phyloP scores from a whole-genome alignment of 2,113 vertebrate species.

The Xenopus laevis region DNA sequence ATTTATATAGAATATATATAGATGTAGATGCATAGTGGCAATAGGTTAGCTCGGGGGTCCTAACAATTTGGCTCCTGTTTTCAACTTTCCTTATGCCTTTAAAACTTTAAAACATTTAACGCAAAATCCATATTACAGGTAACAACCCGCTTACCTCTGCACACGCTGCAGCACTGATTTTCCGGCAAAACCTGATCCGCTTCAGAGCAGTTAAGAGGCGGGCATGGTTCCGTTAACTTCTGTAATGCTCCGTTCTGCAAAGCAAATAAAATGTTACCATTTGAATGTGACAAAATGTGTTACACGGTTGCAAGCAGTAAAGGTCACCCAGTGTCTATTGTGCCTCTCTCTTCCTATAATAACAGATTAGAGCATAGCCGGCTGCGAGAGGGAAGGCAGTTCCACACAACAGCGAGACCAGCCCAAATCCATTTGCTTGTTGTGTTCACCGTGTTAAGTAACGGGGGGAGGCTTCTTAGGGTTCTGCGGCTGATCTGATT shows the following conservation, averaged over 20 bases:
- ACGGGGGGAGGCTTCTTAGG: background rate
- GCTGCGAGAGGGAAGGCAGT: constrained; percentile 17
- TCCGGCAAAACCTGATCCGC: constrained; percentile 82
- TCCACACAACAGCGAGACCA: background rate
- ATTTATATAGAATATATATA: no score
- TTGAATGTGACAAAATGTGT: background rate
- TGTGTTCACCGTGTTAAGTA: background rate
- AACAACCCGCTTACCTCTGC: constrained; percentile 74
- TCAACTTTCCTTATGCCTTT: no score
- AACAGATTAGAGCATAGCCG: constrained; percentile 12
- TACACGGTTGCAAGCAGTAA: background rate
- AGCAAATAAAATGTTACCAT: constrained; percentile 42
- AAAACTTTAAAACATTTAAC: no score
- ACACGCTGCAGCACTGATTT: constrained; percentile 89
- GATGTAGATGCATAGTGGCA: no score
- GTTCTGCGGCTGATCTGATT: background rate
- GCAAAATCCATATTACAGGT: no score
- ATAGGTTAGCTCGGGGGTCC: no score
- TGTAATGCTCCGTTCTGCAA: constrained; percentile 82
- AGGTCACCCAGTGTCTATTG: constrained; percentile 17
- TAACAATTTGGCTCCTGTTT: no score
- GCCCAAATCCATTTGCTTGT: background rate
- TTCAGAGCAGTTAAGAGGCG: constrained; percentile 82
- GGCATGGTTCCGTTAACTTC: constrained; percentile 81
- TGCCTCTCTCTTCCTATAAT: constrained; percentile 4